Base-by-base conservation (phyloP, 2,113 vertebrate genomes). In the Corythornis madagascariensis region DNA sequence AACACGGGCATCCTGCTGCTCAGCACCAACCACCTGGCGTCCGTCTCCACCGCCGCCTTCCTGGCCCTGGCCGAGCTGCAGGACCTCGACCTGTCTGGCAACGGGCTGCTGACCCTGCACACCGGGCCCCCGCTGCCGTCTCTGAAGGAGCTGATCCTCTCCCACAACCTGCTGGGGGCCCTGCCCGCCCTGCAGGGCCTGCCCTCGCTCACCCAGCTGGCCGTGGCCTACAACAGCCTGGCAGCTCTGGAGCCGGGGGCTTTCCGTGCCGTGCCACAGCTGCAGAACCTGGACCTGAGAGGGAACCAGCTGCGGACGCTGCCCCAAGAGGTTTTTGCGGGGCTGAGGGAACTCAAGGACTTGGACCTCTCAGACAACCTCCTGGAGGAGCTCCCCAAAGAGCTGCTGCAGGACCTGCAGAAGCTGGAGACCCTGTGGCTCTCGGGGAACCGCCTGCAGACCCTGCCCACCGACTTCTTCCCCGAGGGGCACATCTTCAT, bases 1-100 rank as follows among this genome's bases (percentile, higher is more conserved):
- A 50, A 89, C 64, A 96, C 93, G 0, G 93, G 94, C 35, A 96
- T 97, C 85, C 95, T 97, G 53, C 82, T 97, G 48, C 88, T 97
- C 76, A 86, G 8, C 0, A 3, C 15, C 73, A 97, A 97, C 48
- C 19, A 0, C 55, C 45, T 97, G 15, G 5, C 1, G 1, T 88
- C 93, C 11, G 13, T 97, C 69, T 90, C 94, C 55, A 94, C 47
- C 1, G 1, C 25, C 0, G 5, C 42, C 33, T 93, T 97, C 29
- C 22, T 60, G 73, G 13, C 35, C 8, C 26, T 97, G 4, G 0
- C 5, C 3, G 21, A 52, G 38, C 90, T 97, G 60, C 74, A 89
- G 26, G 93, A 95, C 60, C 52, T 97, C 0, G 95, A 97, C 48
- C 65, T 97, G 31, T 77, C 96, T 4, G 6, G 80, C 82, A 97